Percentiles rank a stretch among this genome's conserved stretches.
Evolutionary conservation across 1,140 invertebrate species (phyloP).

Genomic region (Brachionus rubens): DNA sequence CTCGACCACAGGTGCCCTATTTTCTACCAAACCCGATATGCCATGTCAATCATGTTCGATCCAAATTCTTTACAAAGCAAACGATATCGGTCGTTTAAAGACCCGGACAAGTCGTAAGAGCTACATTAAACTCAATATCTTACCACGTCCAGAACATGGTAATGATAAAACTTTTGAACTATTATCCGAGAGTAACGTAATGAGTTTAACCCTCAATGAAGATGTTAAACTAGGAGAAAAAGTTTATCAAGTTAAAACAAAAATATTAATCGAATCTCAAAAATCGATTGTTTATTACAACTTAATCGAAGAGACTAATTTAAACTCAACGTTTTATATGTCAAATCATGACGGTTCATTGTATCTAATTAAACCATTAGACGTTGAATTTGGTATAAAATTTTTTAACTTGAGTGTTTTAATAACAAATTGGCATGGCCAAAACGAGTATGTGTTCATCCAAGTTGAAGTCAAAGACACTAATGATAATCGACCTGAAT

Average conservation of each 20-base stretch:
- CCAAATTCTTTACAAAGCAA: not conserved
- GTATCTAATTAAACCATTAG: slow-evolving; percentile 30
- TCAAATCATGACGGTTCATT: slow-evolving; percentile 31
- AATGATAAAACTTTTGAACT: not conserved
- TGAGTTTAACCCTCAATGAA: slow-evolving; percentile 14
- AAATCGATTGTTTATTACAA: slow-evolving; percentile 22
- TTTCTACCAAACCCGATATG: not conserved
- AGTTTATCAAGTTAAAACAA: slow-evolving; percentile 30
- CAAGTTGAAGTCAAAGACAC: slow-evolving; percentile 18
- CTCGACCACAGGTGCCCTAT: not conserved
- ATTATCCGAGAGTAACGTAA: not conserved
- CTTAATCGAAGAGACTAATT: not conserved
- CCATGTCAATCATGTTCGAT: not conserved
- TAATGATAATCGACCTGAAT: slow-evolving; percentile 38
- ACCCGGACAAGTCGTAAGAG: slow-evolving; percentile 34
- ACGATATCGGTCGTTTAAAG: slow-evolving; percentile 9
- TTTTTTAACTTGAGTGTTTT: slow-evolving; percentile 11
- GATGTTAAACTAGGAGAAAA: slow-evolving; percentile 37
- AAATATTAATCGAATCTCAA: not conserved
- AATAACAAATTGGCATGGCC: slow-evolving; percentile 28
- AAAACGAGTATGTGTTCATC: slow-evolving; percentile 1
- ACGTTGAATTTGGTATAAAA: not conserved
- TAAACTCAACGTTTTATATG: slow-evolving; percentile 35
- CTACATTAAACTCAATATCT: not conserved
- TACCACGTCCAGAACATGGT: not conserved